These are phyloP conservation scores for Himantopus leucocephalus DNA, from an alignment of 2,113 vertebrate species.

Conservation along the genomic window DNA sequence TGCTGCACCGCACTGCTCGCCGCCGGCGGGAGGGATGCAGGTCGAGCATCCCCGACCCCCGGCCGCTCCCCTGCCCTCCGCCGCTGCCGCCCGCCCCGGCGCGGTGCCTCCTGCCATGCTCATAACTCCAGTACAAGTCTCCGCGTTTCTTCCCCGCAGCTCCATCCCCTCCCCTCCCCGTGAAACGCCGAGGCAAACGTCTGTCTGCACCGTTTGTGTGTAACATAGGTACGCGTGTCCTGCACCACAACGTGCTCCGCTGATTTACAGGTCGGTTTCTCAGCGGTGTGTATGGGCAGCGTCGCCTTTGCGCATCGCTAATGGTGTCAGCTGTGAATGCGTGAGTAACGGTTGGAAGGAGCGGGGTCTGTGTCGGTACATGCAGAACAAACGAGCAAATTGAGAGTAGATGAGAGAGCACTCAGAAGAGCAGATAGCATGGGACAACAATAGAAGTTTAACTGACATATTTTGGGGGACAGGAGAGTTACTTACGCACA, in stretches of 20 bases:
- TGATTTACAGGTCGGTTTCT: neutral
- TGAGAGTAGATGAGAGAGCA: no score
- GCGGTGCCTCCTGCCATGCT: accelerated
- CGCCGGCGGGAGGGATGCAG: accelerated
- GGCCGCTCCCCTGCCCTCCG: neutral
- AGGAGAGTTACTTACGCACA: neutral
- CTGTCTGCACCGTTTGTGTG: accelerated
- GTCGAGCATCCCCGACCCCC: neutral
- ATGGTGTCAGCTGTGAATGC: neutral
- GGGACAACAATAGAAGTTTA: neutral
- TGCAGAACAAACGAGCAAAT: accelerated
- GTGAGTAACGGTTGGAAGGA: accelerated
- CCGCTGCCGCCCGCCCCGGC: neutral
- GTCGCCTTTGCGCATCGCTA: neutral
- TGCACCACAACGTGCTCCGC: accelerated
- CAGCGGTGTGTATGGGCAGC: no score
- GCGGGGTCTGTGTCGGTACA: neutral
- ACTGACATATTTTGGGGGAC: neutral
- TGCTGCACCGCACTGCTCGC: no score
- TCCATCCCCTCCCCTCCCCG: neutral
- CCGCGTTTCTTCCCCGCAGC: accelerated
- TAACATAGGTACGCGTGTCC: neutral
- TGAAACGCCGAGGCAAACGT: neutral
- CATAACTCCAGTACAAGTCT: neutral
- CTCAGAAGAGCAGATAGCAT: neutral